phyloP scores from a whole-genome alignment of 2,888 invertebrate genomes.

The Amblyjoppa proteus region DNA sequence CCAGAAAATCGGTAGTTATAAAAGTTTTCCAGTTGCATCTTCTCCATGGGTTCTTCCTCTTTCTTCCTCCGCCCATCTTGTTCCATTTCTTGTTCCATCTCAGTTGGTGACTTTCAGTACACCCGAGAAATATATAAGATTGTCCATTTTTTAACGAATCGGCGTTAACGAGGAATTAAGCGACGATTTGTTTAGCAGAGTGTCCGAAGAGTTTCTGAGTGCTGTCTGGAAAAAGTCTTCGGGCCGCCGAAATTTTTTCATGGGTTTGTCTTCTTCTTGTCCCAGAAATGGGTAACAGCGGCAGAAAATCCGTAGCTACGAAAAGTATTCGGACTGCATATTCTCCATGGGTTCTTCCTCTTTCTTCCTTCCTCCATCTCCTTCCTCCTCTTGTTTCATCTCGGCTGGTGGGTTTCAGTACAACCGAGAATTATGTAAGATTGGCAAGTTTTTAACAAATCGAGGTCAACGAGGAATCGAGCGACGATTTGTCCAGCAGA shows the following conservation, averaged over 20 bases:
- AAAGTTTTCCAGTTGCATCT: background rate
- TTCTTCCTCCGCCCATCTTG: background rate
- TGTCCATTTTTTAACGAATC: slow-evolving; percentile 46
- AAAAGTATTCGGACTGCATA: background rate
- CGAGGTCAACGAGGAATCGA: too few relatives aligned
- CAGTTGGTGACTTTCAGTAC: background rate
- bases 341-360: too few relatives aligned
- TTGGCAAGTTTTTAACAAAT: too few relatives aligned
- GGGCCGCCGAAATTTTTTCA: background rate
- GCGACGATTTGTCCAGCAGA: background rate
- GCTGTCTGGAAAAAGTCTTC: slow-evolving; percentile 57
- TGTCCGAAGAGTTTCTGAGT: slow-evolving; percentile 44
- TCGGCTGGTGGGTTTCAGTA: too few relatives aligned
- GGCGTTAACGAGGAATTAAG: slow-evolving; percentile 52
- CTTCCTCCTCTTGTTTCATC: too few relatives aligned
- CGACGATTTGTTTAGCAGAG: slow-evolving; percentile 55
- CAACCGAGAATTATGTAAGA: too few relatives aligned
- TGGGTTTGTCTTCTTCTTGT: background rate
- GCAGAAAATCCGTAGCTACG: too few relatives aligned
- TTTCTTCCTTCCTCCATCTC: too few relatives aligned
- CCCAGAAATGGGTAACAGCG: too few relatives aligned
- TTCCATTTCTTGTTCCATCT: background rate
- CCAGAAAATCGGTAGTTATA: background rate
- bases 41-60: background rate
- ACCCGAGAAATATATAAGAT: slow-evolving; percentile 36